Percentiles rank a stretch among this genome's conserved stretches.
phyloP scores from a whole-genome alignment of 2,888 invertebrate species.

The Campopleginae sp. region DNA sequence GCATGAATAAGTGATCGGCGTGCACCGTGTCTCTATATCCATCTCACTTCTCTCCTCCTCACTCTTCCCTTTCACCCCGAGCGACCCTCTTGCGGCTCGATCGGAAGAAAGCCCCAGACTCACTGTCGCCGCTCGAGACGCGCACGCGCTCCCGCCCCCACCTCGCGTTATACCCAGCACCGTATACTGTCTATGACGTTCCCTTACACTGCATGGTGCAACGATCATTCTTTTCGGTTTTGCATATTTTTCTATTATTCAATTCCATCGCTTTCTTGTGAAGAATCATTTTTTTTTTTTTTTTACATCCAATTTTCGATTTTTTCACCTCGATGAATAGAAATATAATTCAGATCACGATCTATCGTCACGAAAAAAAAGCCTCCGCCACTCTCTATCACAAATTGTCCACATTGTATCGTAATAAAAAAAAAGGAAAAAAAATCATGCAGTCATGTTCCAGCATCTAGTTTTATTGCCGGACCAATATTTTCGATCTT shows the following conservation, averaged over 20 bases:
- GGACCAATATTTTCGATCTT: not conserved
- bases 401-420: not conserved
- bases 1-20: conserved; percentile 81
- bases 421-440: not conserved
- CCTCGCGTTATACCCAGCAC: conserved; percentile 26
- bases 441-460: not conserved
- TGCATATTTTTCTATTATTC: not conserved
- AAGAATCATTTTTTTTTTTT: not conserved
- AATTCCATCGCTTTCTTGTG: not conserved
- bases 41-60: conserved; percentile 33
- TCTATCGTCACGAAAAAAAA: not conserved
- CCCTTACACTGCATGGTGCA: not conserved
- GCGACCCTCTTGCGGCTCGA: conserved; percentile 58
- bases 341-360: not conserved
- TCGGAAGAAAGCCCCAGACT: conserved; percentile 59
- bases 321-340: not conserved
- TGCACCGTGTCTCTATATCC: conserved; percentile 65
- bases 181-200: conserved; percentile 31
- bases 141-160: conserved; percentile 36
- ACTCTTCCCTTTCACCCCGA: not conserved
- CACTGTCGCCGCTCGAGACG: conserved; percentile 62
- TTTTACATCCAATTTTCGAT: not conserved
- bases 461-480: not conserved
- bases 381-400: not conserved
- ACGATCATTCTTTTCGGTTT: not conserved